These are phyloP conservation scores for Mystacides longicornis DNA, from an alignment of 2,888 invertebrate species.

Conservation along the genomic window DNA sequence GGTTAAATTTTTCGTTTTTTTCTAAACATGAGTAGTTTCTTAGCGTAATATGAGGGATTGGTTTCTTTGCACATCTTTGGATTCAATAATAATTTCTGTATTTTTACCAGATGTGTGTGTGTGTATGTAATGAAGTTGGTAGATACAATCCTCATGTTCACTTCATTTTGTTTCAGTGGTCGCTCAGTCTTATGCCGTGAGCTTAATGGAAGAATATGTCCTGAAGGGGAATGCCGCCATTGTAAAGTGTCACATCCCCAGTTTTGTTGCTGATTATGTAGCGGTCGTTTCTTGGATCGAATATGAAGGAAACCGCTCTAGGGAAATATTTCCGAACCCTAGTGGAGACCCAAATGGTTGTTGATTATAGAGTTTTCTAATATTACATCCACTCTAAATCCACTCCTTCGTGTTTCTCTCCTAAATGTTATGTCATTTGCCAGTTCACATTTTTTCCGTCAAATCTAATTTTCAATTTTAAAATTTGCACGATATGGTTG, in stretches of 20 bases:
- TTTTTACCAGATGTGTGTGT: neutral
- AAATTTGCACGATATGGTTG: too few relatives aligned
- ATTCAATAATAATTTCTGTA: too few relatives aligned
- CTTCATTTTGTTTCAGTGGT: conserved; percentile 62
- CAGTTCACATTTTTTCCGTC: too few relatives aligned
- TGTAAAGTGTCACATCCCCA: conserved; percentile 88
- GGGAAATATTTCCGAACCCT: conserved; percentile 27
- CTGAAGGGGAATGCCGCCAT: conserved; percentile 85
- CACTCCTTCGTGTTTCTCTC: neutral
- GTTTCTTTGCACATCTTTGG: too few relatives aligned
- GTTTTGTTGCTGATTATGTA: conserved; percentile 88
- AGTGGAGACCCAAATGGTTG: conserved; percentile 23
- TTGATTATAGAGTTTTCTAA: neutral
- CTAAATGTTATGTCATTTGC: too few relatives aligned
- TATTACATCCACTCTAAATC: neutral
- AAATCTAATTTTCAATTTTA: too few relatives aligned
- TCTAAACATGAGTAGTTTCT: too few relatives aligned
- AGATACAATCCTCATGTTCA: neutral
- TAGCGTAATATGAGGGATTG: too few relatives aligned
- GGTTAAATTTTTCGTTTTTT: too few relatives aligned
- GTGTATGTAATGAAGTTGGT: neutral
- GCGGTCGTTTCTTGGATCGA: conserved; percentile 79
- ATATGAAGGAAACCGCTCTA: conserved; percentile 54
- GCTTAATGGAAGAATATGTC: conserved; percentile 90
- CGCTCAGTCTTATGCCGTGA: conserved; percentile 81